Evolutionary conservation across 2,888 invertebrate genomes (phyloP).

Genomic region (Drosophila borborema): DNA sequence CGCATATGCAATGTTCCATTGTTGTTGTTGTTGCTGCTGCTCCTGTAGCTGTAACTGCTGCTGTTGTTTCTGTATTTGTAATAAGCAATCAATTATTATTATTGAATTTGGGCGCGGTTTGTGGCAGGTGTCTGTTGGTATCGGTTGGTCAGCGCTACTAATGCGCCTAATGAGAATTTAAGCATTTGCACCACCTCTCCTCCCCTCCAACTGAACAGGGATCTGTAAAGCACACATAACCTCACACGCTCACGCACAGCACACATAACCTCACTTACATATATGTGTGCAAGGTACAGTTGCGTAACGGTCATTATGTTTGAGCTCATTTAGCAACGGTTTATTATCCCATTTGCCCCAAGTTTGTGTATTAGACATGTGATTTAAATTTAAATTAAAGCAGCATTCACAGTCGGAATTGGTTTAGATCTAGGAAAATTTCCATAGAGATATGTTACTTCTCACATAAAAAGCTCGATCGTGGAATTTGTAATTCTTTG

Average conservation of each 20-base stretch:
- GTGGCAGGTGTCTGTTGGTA: constrained; percentile 36
- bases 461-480: neutral
- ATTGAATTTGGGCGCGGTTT: constrained; percentile 78
- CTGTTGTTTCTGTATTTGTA: constrained; percentile 57
- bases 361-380: constrained; percentile 35
- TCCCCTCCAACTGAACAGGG: constrained; percentile 9
- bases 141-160: constrained; percentile 69
- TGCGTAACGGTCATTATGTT: constrained; percentile 64
- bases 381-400: constrained; percentile 3
- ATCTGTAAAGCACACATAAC: constrained; percentile 44
- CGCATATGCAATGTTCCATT: constrained; percentile 56
- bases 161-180: constrained; percentile 83
- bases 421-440: neutral
- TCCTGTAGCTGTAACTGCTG: constrained; percentile 24
- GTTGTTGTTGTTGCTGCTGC: constrained; percentile 8
- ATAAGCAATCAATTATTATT: constrained; percentile 82
- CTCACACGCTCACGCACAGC: constrained; percentile 16
- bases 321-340: constrained; percentile 59
- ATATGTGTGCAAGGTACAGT: constrained; percentile 57
- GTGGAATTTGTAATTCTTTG: neutral
- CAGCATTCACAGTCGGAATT: neutral
- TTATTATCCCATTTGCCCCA: constrained; percentile 45
- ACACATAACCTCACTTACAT: constrained; percentile 33
- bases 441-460: neutral
- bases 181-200: constrained; percentile 71